Percentiles rank a stretch among this genome's conserved stretches.
phyloP scores from a whole-genome alignment of 2,113 vertebrate species.

The Plectropomus leopardus region DNA sequence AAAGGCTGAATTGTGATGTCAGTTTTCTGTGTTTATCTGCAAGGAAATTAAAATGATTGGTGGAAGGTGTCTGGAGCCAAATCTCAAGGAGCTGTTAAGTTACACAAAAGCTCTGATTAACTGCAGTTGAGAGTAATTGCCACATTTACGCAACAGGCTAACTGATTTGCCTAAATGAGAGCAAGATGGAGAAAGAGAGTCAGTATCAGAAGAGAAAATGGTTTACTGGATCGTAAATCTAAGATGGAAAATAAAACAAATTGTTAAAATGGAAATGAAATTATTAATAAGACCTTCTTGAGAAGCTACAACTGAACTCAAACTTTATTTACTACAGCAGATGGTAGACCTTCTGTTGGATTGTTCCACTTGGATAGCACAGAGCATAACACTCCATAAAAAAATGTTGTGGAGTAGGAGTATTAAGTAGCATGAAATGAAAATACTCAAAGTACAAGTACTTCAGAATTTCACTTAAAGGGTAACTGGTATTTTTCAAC shows the following conservation, averaged over 20 bases:
- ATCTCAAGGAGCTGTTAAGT: slow-evolving; percentile 20
- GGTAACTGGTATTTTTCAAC: too few relatives aligned
- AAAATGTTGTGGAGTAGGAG: neutral
- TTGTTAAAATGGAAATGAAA: neutral
- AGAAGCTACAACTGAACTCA: neutral
- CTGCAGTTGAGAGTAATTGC: neutral
- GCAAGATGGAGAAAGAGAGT: neutral
- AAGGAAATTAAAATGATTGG: slow-evolving; percentile 5
- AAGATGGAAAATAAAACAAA: slow-evolving; percentile 13
- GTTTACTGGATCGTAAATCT: slow-evolving; percentile 10
- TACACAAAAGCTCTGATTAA: slow-evolving; percentile 35
- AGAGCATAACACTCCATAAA: neutral
- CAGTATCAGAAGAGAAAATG: neutral
- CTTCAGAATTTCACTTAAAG: too few relatives aligned
- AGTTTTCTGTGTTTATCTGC: slow-evolving; percentile 33
- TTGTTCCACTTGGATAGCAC: too few relatives aligned
- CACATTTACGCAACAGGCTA: slow-evolving; percentile 19
- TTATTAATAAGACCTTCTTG: neutral
- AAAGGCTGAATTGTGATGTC: slow-evolving; percentile 18
- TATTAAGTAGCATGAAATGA: too few relatives aligned
- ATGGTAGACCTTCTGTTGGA: too few relatives aligned
- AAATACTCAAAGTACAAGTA: too few relatives aligned
- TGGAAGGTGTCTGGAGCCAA: neutral
- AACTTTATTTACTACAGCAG: too few relatives aligned
- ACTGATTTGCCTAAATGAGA: slow-evolving; percentile 24